These are phyloP conservation scores for Nothobranchius furzeri DNA, from an alignment of 2,113 vertebrate genomes.

Conservation along the genomic window DNA sequence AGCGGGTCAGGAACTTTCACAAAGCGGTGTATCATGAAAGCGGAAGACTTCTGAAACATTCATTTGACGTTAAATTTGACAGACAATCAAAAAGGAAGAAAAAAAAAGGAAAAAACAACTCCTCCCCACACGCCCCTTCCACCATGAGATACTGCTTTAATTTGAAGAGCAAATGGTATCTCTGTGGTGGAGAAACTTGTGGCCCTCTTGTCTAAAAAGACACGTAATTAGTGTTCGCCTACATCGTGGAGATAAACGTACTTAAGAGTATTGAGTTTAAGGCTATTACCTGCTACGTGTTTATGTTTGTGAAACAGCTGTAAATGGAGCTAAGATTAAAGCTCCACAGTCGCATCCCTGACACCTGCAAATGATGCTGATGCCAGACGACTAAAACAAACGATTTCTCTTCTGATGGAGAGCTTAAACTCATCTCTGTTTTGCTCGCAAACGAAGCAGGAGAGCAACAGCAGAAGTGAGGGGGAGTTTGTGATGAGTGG, in stretches of 20 bases:
- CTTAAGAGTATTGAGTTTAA: constrained; percentile 50
- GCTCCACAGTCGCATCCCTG: constrained; percentile 1
- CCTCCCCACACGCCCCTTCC: constrained; percentile 33
- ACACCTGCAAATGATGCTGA: constrained; percentile 42
- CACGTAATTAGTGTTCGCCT: constrained; percentile 76
- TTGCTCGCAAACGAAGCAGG: constrained; percentile 20
- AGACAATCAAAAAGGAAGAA: constrained; percentile 36
- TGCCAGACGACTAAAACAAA: constrained; percentile 39
- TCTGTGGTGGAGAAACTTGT: constrained; percentile 48
- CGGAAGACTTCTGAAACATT: constrained; percentile 44
- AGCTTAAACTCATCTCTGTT: constrained; percentile 30
- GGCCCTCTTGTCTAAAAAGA: constrained; percentile 45
- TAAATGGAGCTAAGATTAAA: constrained; percentile 25
- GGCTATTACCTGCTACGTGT: constrained; percentile 53
- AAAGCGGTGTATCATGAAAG: constrained; percentile 53
- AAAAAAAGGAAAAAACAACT: constrained; percentile 27
- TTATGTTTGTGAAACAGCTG: constrained; percentile 56
- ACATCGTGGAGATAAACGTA: constrained; percentile 58
- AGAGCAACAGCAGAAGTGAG: constrained; percentile 36
- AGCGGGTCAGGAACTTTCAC: constrained; percentile 38
- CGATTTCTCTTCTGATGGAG: constrained; percentile 28
- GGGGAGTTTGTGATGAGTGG: constrained; percentile 55
- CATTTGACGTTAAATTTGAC: constrained; percentile 55
- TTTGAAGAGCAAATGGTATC: constrained; percentile 52
- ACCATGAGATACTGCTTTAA: constrained; percentile 64